Evolutionary conservation across 37 sponge, comb jelly and placozoan genomes (phyloP).

Genomic region (Theonella swinhoei): DNA sequence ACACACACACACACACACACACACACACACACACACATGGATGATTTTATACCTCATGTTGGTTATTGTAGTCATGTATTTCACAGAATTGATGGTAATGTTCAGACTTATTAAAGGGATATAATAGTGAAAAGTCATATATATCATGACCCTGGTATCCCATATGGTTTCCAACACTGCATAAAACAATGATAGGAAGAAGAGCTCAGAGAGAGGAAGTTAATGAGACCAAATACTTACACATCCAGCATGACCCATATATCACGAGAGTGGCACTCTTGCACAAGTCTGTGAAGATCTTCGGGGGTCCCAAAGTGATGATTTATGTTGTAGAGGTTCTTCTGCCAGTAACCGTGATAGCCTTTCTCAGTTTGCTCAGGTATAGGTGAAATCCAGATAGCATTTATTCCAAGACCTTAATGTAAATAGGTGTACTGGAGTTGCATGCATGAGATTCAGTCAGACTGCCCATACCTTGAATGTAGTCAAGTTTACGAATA

Average conservation of each 20-base stretch:
- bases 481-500: constrained; percentile 12
- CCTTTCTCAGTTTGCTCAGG: constrained; percentile 50
- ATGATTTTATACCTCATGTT: no score
- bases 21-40: no score
- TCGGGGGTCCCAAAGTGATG: constrained; percentile 40
- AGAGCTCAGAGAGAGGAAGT: no score
- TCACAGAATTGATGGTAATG: constrained; percentile 61
- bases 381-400: constrained; percentile 36
- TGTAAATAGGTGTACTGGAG: no score
- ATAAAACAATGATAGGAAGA: no score
- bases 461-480: no score
- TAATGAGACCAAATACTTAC: constrained; percentile 19
- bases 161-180: constrained; percentile 73
- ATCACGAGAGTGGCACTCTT: constrained; percentile 51
- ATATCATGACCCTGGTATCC: constrained; percentile 54
- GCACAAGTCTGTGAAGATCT: constrained; percentile 42
- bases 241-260: constrained; percentile 80
- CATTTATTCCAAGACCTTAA: not conserved
- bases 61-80: no score
- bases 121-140: constrained; percentile 41
- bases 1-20: no score
- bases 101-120: constrained; percentile 49
- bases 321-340: constrained; percentile 56
- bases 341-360: constrained; percentile 76
- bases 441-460: no score